Evolutionary conservation across 2,888 invertebrate species (phyloP).

Genomic region (Hipparchia semele): DNA sequence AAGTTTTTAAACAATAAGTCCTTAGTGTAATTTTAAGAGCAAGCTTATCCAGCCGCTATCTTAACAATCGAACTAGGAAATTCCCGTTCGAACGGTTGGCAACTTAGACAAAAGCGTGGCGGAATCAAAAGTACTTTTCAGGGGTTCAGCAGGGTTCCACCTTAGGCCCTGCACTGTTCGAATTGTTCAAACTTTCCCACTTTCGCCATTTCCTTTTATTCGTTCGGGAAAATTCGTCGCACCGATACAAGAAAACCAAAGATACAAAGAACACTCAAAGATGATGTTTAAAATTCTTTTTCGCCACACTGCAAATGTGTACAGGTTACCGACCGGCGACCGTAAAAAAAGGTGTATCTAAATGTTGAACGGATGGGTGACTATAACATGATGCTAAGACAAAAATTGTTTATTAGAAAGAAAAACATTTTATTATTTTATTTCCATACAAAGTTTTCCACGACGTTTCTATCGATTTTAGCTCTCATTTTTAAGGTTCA

Average conservation of each 20-base stretch:
- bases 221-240: slow-evolving; percentile 65
- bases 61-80: slow-evolving; percentile 63
- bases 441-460: too few relatives aligned
- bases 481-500: not conserved
- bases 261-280: not conserved
- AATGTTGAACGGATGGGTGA: too few relatives aligned
- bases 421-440: too few relatives aligned
- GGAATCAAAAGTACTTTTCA: slow-evolving; percentile 70
- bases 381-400: too few relatives aligned
- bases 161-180: slow-evolving; percentile 67
- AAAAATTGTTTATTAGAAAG: too few relatives aligned
- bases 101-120: slow-evolving; percentile 77
- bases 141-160: slow-evolving; percentile 55
- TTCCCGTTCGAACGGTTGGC: slow-evolving; percentile 63
- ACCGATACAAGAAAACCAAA: slow-evolving; percentile 1
- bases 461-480: too few relatives aligned
- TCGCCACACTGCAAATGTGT: too few relatives aligned
- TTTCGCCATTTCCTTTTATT: slow-evolving; percentile 76
- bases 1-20: not conserved
- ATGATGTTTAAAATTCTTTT: too few relatives aligned
- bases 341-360: too few relatives aligned
- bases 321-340: too few relatives aligned
- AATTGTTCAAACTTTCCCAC: slow-evolving; percentile 77
- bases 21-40: slow-evolving; percentile 19
- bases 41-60: slow-evolving; percentile 45